Conservation (phyloP, 37 sponge, comb jelly and placozoan genomes). For the Halichondria panicea region DNA sequence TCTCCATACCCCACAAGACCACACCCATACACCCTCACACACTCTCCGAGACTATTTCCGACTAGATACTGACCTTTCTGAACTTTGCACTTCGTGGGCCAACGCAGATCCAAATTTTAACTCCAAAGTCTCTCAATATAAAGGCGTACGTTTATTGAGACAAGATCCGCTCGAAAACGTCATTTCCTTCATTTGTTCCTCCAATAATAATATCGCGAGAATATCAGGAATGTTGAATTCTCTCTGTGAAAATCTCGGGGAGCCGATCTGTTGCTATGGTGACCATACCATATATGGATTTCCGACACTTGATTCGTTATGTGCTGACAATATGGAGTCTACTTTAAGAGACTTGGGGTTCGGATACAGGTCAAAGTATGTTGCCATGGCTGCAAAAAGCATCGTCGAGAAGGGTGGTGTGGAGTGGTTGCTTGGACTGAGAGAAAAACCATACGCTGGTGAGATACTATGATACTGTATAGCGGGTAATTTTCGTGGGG, state of each 20-base stretch:
- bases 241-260: constrained; percentile 66
- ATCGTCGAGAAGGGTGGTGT: constrained; percentile 19
- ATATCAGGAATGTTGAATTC: constrained; percentile 78
- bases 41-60: background rate
- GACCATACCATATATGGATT: constrained; percentile 56
- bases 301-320: constrained; percentile 51
- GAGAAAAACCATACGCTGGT: background rate
- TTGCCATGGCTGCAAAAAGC: constrained; percentile 56
- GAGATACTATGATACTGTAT: background rate
- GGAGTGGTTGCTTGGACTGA: constrained; percentile 27
- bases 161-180: constrained; percentile 86
- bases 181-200: constrained; percentile 92
- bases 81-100: constrained; percentile 59
- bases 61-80: constrained; percentile 35
- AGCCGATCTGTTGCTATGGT: constrained; percentile 16
- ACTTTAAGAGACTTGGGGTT: constrained; percentile 77
- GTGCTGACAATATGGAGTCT: constrained; percentile 47
- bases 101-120: constrained; percentile 51
- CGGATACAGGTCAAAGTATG: constrained; percentile 91
- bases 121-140: background rate
- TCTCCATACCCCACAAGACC: no score
- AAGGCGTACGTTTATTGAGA: constrained; percentile 79
- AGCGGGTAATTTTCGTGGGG: no score
- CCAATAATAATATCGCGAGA: constrained; percentile 90
- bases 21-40: no score